Conservation (phyloP, 2,113 vertebrate species). For the Holacanthus passer region DNA sequence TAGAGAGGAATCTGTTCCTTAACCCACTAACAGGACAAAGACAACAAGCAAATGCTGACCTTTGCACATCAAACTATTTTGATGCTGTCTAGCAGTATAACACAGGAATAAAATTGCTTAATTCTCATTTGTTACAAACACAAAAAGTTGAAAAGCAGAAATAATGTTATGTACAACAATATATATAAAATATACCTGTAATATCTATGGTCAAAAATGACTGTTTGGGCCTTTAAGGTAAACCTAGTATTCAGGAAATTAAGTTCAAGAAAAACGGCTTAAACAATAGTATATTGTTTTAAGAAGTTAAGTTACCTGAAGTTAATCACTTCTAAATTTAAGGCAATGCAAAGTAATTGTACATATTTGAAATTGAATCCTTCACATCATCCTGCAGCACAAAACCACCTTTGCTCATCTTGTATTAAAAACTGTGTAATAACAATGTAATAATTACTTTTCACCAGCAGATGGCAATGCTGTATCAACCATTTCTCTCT, state of each 20-base stretch:
- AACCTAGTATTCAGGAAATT: background rate
- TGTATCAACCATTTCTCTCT: conserved; percentile 33
- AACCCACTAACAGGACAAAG: background rate
- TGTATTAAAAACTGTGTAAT: background rate
- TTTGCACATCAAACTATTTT: background rate
- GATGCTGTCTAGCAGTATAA: background rate
- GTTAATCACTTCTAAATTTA: background rate
- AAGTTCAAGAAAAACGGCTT: background rate
- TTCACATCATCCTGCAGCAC: background rate
- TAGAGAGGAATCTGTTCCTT: background rate
- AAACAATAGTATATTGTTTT: background rate
- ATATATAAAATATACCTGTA: background rate
- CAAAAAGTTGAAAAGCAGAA: background rate
- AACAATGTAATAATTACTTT: conserved; percentile 2
- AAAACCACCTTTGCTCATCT: background rate
- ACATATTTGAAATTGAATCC: background rate
- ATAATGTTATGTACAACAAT: too few relatives aligned
- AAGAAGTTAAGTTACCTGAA: background rate
- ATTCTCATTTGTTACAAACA: background rate
- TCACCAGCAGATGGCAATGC: conserved; percentile 73
- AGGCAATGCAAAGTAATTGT: background rate
- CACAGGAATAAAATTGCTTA: background rate
- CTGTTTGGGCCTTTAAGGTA: background rate
- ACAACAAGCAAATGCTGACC: background rate
- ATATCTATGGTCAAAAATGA: background rate